Conservation (phyloP, 2,888 invertebrate species). For the Brachyopa scutellaris region DNA sequence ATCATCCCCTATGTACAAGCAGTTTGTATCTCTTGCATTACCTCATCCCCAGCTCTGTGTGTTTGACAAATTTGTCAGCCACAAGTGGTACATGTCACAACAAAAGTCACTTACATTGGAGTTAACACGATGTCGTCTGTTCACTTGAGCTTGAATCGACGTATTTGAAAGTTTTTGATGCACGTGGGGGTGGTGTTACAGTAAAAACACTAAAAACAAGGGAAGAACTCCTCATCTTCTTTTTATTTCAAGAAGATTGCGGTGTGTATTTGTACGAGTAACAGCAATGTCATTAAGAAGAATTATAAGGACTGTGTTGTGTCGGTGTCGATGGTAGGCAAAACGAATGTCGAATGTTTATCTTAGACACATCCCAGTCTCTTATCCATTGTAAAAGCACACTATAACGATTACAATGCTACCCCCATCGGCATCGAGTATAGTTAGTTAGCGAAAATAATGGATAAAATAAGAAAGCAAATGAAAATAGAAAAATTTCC, state of each 20-base stretch:
- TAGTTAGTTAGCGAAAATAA: conserved; percentile 67
- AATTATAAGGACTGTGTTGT: conserved; percentile 13
- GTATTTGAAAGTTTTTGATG: conserved; percentile 54
- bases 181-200: conserved; percentile 46
- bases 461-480: conserved; percentile 47
- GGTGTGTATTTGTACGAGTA: not conserved
- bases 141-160: conserved; percentile 52
- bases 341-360: conserved; percentile 23
- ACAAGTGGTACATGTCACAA: conserved; percentile 58
- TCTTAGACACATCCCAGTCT: conserved; percentile 16
- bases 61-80: conserved; percentile 65
- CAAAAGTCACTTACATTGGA: conserved; percentile 49
- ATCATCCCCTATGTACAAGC: no score
- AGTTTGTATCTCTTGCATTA: no score
- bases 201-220: conserved; percentile 17
- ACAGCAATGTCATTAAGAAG: not conserved
- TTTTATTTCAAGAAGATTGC: conserved; percentile 2
- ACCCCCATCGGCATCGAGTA: conserved; percentile 30
- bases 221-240: conserved; percentile 2
- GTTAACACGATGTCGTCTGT: conserved; percentile 55
- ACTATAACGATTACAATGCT: conserved; percentile 12
- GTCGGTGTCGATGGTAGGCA: not conserved
- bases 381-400: conserved; percentile 24
- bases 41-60: no score
- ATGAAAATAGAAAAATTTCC: conserved; percentile 62